phyloP scores from a whole-genome alignment of 2,888 invertebrate genomes.

The Argyra leucocephala region DNA sequence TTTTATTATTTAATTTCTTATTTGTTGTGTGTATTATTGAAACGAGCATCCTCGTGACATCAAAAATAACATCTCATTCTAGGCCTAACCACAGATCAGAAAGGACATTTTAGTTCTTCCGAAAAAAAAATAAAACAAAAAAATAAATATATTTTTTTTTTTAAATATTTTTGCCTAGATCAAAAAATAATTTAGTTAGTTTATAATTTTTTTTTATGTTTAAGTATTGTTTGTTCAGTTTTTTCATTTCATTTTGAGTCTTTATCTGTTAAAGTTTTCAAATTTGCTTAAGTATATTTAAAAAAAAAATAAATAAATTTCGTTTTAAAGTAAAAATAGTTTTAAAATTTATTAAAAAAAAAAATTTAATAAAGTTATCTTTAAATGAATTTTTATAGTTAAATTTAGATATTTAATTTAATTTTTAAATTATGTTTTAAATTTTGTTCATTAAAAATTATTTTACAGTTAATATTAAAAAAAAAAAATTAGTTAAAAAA shows the following conservation, averaged over 20 bases:
- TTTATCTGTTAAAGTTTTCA: no score
- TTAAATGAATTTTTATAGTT: no score
- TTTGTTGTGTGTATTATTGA: conserved; percentile 11
- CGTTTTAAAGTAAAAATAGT: no score
- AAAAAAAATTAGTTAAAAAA: background rate
- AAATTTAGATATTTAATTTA: no score
- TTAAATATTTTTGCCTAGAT: conserved; percentile 16
- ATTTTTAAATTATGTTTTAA: no score
- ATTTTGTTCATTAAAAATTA: no score
- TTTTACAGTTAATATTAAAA: no score
- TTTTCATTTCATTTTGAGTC: background rate
- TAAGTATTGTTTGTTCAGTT: background rate
- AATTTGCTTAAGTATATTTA: no score
- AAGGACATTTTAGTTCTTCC: conserved; percentile 35
- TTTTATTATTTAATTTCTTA: background rate
- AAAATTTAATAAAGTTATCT: no score
- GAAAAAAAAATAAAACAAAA: conserved; percentile 19
- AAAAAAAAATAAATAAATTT: no score
- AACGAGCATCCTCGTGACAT: conserved; percentile 34
- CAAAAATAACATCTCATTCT: conserved; percentile 43
- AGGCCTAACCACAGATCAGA: conserved; percentile 45
- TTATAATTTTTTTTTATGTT: background rate
- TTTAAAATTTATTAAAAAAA: no score
- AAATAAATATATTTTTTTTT: conserved; percentile 12
- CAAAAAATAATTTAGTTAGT: background rate